A percentile compares a stretch with the other conserved stretches of the same genome.
Evolutionary conservation across 2,113 vertebrate species (phyloP).

Genomic region (Anolis carolinensis): DNA sequence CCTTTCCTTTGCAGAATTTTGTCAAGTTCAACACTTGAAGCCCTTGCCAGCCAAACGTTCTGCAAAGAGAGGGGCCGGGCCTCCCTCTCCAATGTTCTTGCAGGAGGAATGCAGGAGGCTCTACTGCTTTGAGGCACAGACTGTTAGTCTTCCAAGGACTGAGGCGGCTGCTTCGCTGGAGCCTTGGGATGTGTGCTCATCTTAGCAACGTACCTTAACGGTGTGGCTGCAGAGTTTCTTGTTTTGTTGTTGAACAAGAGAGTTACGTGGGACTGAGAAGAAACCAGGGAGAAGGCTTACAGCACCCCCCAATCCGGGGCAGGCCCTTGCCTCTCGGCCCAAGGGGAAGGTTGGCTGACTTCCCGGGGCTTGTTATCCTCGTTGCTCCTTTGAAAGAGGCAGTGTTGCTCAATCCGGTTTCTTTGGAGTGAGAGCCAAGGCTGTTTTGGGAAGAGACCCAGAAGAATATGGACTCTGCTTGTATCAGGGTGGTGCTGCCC

Average conservation of each 20-base stretch:
- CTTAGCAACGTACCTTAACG: neutral
- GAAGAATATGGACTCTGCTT: neutral
- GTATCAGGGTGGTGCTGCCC: neutral
- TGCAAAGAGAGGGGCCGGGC: neutral
- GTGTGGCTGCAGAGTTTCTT: neutral
- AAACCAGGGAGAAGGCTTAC: neutral
- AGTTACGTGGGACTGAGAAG: neutral
- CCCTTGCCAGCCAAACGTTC: neutral
- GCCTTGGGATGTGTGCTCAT: conserved; percentile 5
- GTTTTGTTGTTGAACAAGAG: neutral
- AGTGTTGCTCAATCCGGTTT: neutral
- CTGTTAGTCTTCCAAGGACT: conserved; percentile 27
- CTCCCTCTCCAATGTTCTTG: neutral
- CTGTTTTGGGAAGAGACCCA: neutral
- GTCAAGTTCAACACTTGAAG: conserved; percentile 2
- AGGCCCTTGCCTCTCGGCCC: neutral
- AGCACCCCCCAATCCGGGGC: neutral
- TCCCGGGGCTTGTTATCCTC: neutral
- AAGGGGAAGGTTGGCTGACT: neutral
- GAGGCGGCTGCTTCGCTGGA: neutral
- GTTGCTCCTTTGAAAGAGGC: neutral
- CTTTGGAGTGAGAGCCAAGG: neutral
- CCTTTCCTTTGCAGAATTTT: neutral
- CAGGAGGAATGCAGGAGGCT: too few species aligned
- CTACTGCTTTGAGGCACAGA: neutral